Base-by-base conservation (phyloP, 2,888 invertebrate species). In the Neocrepidodera transversa region DNA sequence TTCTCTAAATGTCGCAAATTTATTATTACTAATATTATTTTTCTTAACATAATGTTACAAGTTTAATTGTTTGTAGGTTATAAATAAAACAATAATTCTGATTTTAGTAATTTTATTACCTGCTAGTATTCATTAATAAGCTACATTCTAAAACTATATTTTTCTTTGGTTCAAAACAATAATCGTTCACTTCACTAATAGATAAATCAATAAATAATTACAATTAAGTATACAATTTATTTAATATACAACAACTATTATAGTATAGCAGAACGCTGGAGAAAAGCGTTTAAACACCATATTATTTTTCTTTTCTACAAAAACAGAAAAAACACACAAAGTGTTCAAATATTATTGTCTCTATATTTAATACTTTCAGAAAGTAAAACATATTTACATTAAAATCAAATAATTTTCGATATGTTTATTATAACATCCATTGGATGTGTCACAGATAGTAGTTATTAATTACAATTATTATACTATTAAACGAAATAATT, bases 141-240 rank as follows among this genome's bases (percentile, higher is more conserved):
- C 75, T 74, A 76, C 72, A 69, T 60, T 74, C 73, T 75, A 74
- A 74, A 74, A 75, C 75, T 76, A 75, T 75, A 71, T 71, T 71
- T 71, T 75, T 76, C 76, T 76, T 77, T 76, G 76, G 76, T 76
- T 74, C 65, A 50, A 64, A 66, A 45, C 45, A 54, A 65, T 65
- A 60, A 62, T 60, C 45, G 48, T 63, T 58, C 59, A 58, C 59
- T 62, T 66, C 65, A 36, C 54, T 68, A 71, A 68, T 68, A 62
- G 55, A 70, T 52, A 71, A 73, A 69, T 65, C 60, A 71, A 74
- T 70, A 70, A 68, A 70, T 67, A 63, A 64, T n/a, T 58, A 65
- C 61, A 63, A 64, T 60, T 58, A 71, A 69, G 64, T 69, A 70
- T 69, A 70, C 65, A 69, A 66, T 67, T 63, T 68, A 65, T 70